phyloP scores from a whole-genome alignment of 2,113 vertebrate genomes.

The Gymnarchus niloticus region DNA sequence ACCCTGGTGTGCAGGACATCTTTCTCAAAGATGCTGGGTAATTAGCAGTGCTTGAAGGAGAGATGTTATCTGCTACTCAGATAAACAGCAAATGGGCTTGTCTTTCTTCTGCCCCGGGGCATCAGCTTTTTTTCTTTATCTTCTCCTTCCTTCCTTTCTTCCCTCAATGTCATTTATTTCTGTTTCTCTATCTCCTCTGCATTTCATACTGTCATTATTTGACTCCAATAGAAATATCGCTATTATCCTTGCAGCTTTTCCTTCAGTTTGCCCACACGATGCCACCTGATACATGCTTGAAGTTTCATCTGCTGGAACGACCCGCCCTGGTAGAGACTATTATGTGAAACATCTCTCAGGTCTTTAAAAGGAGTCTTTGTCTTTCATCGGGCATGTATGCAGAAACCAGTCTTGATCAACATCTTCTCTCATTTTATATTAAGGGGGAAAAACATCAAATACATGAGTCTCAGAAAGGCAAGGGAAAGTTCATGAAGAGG shows the following conservation, averaged over 20 bases:
- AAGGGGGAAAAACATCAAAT: slow-evolving; percentile 20
- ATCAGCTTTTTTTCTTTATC: slow-evolving; percentile 24
- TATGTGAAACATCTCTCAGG: slow-evolving; percentile 32
- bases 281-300: slow-evolving; percentile 43
- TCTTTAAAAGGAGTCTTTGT: slow-evolving; percentile 44
- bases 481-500: slow-evolving; percentile 48
- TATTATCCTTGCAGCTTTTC: slow-evolving; percentile 43
- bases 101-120: slow-evolving; percentile 42
- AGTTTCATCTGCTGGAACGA: slow-evolving; percentile 44
- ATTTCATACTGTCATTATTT: slow-evolving; percentile 30
- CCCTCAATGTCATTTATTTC: not conserved
- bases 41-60: slow-evolving; percentile 40
- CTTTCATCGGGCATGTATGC: slow-evolving; percentile 40
- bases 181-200: slow-evolving; percentile 2
- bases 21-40: slow-evolving; percentile 37
- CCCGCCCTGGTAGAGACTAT: slow-evolving; percentile 33
- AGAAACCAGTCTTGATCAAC: slow-evolving; percentile 36
- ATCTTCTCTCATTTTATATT: slow-evolving; percentile 30
- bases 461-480: slow-evolving; percentile 37
- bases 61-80: slow-evolving; percentile 46
- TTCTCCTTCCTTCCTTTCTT: slow-evolving; percentile 10
- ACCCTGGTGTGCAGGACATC: slow-evolving; percentile 3
- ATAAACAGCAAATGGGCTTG: slow-evolving; percentile 45
- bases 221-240: slow-evolving; percentile 43
- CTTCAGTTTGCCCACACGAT: slow-evolving; percentile 49